A percentile compares a stretch with the other conserved stretches of the same genome.
Evolutionary conservation across 2,113 vertebrate genomes (phyloP).

Genomic region (Periophthalmodon schlosseri): DNA sequence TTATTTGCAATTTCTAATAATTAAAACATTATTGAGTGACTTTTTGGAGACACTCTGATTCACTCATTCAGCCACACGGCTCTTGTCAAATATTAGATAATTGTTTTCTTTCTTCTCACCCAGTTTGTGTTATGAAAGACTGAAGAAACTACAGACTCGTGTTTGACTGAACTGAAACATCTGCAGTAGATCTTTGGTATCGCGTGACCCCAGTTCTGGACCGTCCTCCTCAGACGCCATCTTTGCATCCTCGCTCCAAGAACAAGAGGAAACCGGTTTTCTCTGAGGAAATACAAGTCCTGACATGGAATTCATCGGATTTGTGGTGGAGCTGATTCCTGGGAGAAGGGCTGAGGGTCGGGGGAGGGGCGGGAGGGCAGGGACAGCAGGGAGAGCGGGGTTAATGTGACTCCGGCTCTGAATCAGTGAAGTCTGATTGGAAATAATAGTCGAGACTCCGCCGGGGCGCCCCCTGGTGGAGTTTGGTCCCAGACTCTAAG

Average conservation of each 20-base stretch:
- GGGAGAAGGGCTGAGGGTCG: conserved; percentile 35
- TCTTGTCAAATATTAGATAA: no score
- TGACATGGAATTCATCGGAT: conserved; percentile 73
- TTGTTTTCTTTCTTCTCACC: no score
- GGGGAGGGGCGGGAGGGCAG: conserved; percentile 38
- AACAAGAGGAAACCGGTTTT: conserved; percentile 50
- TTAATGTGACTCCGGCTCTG: conserved; percentile 56
- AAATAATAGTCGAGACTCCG: conserved; percentile 68
- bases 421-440: conserved; percentile 65
- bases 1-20: no score
- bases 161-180: no score
- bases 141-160: no score
- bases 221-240: no score
- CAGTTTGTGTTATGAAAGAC: no score
- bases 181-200: background rate
- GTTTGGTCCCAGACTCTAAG: conserved; percentile 10
- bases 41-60: no score
- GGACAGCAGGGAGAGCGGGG: conserved; percentile 26
- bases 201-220: background rate
- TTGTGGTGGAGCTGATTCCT: conserved; percentile 71
- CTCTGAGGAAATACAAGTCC: conserved; percentile 69
- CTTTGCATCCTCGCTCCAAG: no score
- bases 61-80: no score
- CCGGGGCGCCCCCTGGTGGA: conserved; percentile 53
- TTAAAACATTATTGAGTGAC: no score